Base-by-base conservation (phyloP, 2,888 invertebrate species). In the Cheiracanthium punctorium region DNA sequence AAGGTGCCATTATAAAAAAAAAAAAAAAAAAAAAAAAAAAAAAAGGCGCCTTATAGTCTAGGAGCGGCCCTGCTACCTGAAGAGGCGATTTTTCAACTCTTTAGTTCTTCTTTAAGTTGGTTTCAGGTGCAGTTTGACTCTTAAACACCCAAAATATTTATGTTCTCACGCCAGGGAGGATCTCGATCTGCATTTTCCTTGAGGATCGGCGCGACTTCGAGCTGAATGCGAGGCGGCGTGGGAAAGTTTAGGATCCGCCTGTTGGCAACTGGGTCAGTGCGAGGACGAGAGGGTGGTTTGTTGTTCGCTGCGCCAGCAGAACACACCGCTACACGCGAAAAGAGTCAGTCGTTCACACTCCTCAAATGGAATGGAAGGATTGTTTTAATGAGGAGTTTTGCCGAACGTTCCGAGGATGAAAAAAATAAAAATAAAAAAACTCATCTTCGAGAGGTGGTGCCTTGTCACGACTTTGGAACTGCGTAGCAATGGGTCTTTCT, bases 261-360 rank as follows among this genome's bases (percentile, higher is more conserved):
- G 33, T 52, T 70, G n/a, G 41, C 72, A 80, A 72, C 65, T 80
- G 65, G 80, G 80, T 80, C 80, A 80, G 58, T 32, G 10, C 80
- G 72, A 80, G 80, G 80, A 80, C 80, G 65, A 43, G 33, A 73
- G 72, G 80, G 80, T 80, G 80, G 70, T 73, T n/a, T 65, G 72
- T 33, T 58, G 58, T 58, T 58, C 24, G 58, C n/a, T n/a, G n/a
- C n/a, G n/a, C n/a, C n/a, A n/a, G n/a, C 58, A 17, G 24, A 58
- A 5, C 24, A 58, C 4, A 58, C 58, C 4, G 24, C 58, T 4
- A 1, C 20, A 58, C 24, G 4, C 58, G 20, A 37, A 10, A 37
- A 37, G 14, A 48, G 5, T 24, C 58, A 58, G 24, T 58, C 58
- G 58, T 58, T 58, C 24, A 58, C 58, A 58, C 58, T 58, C 24